Evolutionary conservation across 2,888 invertebrate species (phyloP), one percentile per base, ranked within the genome.

Genomic region (Griposia aprilina): DNA sequence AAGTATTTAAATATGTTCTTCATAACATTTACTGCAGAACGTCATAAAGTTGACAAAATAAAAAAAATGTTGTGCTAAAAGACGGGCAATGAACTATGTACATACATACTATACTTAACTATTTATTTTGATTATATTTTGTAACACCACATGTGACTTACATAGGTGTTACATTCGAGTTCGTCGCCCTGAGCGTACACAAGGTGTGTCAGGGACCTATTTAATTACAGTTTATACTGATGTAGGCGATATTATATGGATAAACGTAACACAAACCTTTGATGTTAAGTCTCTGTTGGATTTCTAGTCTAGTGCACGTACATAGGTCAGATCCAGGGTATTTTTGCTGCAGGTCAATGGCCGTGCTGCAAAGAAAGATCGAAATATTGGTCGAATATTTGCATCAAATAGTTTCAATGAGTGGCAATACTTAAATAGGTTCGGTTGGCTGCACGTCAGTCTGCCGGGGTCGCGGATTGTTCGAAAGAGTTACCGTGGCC

Each of bases 191-290:
- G 10, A 41, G 36, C 23, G 66, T 36, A 81, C 13, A n/a, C 52
- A 11, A n/a, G n/a, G 80, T 69, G 65, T 76, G 65, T 8, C 69
- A 60, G n/a, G 76, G 65, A 69, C 65, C 76, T 81, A 81, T 81
- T 81, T 81, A 81, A 76, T 81, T 81, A 75, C 45, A 20, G 26
- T 36, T 36, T 26, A 45, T n/a, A 20, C 26, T 66, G 23, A 65
- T 52, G 10, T 11, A 63, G 68, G 30, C 48, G 4, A 36, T 26
- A n/a, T 45, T 81, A 65, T 48, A 17, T 55, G 50, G 41, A 2
- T 63, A 68, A 80, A 50, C 20, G n/a, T 81, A 26, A 45, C 11
- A 23, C 30, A 17, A 41, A 62, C 10, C 62, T 68, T 67, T 63
- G 57, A 65, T 52, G 59, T 66, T 20, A 26, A 36, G 45, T 20